Conservation (phyloP, 1,140 invertebrate species). For the Heliconius melpomene region DNA sequence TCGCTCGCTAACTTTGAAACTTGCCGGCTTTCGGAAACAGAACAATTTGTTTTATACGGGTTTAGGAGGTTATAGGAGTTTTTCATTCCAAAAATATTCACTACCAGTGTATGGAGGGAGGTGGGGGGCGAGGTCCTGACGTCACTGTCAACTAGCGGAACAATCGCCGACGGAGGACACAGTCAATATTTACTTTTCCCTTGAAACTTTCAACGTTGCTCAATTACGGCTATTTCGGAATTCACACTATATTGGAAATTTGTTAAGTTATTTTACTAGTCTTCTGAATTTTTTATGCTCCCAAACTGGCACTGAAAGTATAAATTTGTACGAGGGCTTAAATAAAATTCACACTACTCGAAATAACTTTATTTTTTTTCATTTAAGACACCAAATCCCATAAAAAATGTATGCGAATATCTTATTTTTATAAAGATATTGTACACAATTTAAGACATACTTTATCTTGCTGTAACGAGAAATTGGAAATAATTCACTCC, state of each 20-base stretch:
- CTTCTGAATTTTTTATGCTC: not conserved
- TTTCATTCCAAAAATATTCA: conserved; percentile 48
- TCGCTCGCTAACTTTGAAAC: conserved; percentile 42
- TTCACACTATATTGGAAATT: conserved; percentile 9
- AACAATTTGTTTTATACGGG: conserved; percentile 59
- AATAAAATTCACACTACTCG: too few relatives aligned
- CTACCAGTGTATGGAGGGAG: conserved; percentile 10
- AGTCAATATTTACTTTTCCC: conserved; percentile 45
- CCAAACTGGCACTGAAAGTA: not conserved
- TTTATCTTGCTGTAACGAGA: too few relatives aligned
- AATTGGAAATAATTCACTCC: too few relatives aligned
- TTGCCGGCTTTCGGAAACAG: conserved; percentile 45
- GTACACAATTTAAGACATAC: too few relatives aligned
- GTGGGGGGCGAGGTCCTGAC: conserved; percentile 33
- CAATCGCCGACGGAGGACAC: conserved; percentile 39
- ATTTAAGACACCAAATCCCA: too few relatives aligned
- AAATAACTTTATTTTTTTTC: too few relatives aligned
- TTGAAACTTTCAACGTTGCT: conserved; percentile 42
- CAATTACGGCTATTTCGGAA: conserved; percentile 37
- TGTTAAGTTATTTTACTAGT: not conserved
- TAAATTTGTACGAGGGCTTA: not conserved
- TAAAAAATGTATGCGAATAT: too few relatives aligned
- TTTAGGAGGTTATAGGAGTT: conserved; percentile 29
- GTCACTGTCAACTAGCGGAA: conserved; percentile 49
- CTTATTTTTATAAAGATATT: too few relatives aligned